Conservation (phyloP, 2,113 vertebrate species). For the Zootoca vivipara region DNA sequence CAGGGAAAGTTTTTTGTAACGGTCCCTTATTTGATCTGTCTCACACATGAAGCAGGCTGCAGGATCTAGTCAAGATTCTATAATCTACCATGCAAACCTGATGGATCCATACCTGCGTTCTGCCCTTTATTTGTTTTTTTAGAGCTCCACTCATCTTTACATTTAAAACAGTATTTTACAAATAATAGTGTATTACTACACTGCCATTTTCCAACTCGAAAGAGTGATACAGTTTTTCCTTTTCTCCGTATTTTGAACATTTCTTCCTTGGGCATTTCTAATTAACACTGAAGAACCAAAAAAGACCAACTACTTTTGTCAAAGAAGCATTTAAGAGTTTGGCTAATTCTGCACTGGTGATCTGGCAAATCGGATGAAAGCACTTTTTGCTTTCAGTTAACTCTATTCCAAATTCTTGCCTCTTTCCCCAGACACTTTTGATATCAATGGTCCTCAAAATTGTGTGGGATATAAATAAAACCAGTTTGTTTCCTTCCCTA, state of each 20-base stretch:
- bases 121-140: neutral
- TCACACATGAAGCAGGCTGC: neutral
- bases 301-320: neutral
- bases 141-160: neutral
- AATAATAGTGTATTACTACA: neutral
- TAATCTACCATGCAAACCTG: neutral
- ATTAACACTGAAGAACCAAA: neutral
- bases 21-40: neutral
- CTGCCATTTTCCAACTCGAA: neutral
- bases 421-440: neutral
- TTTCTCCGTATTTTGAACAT: neutral
- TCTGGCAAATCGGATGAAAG: constrained; percentile 15
- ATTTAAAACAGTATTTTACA: neutral
- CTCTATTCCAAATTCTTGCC: constrained; percentile 7
- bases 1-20: neutral
- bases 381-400: neutral
- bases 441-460: neutral
- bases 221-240: neutral
- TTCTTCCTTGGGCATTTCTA: neutral
- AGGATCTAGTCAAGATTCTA: neutral
- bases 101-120: neutral
- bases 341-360: neutral
- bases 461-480: neutral
- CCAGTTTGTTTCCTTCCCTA: too few relatives aligned
- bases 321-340: neutral